A percentile compares a stretch with the other conserved stretches of the same genome.
These are phyloP conservation scores for Phrynocephalus vlangalii DNA, from an alignment of 2,797 vertebrate genomes.

Conservation along the genomic window DNA sequence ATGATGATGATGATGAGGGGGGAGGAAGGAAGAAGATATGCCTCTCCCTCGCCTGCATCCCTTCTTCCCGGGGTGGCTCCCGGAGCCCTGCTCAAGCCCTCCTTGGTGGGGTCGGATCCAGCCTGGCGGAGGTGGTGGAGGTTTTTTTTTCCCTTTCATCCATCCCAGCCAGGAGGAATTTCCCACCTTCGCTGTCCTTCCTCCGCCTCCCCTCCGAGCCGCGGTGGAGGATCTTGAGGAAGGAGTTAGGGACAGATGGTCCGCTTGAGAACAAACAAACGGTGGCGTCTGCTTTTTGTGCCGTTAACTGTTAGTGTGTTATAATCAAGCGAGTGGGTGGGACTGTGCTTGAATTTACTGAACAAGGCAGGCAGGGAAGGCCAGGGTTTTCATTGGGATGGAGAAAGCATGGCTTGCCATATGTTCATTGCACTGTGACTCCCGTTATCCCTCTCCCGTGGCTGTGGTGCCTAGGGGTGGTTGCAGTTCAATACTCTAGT, in stretches of 20 bases:
- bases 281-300: neutral
- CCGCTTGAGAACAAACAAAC: neutral
- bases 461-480: too few relatives aligned
- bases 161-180: too few relatives aligned
- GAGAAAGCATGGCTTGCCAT: too few relatives aligned
- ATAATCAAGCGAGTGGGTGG: neutral
- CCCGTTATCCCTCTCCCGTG: too few relatives aligned
- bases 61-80: neutral
- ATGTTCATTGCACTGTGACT: neutral
- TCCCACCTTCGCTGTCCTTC: too few relatives aligned
- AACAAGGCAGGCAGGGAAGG: neutral
- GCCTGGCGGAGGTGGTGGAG: neutral
- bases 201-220: neutral
- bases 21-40: neutral
- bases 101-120: neutral
- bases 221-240: neutral
- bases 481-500: neutral
- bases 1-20: neutral
- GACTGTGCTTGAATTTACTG: neutral
- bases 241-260: neutral
- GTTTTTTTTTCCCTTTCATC: too few relatives aligned
- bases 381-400: too few relatives aligned
- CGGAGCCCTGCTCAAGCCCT: neutral
- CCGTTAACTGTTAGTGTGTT: neutral
- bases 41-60: neutral